Evolutionary conservation across 2,888 invertebrate genomes (phyloP).

Genomic region (Lithophane ornitopus): DNA sequence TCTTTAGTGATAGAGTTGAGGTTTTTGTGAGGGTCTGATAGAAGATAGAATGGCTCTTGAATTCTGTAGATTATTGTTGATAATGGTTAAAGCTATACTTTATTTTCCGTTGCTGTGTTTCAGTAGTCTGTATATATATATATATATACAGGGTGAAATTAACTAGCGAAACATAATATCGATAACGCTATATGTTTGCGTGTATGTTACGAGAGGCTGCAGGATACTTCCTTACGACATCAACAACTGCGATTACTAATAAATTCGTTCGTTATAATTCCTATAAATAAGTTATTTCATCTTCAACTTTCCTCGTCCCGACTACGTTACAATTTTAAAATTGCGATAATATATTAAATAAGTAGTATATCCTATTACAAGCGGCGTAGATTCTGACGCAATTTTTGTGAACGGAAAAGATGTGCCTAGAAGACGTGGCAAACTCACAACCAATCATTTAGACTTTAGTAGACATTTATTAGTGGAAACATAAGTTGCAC

Average conservation of each 20-base stretch:
- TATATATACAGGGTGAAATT: not conserved
- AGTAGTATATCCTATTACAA: not conserved
- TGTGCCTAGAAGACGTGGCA: not conserved
- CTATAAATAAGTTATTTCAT: not conserved
- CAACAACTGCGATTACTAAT: not conserved
- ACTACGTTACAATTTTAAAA: not conserved
- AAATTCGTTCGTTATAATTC: not conserved
- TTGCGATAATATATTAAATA: not conserved
- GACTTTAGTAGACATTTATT: not conserved
- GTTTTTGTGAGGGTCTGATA: not conserved
- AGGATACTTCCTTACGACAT: not conserved
- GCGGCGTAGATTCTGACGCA: not conserved
- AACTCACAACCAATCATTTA: not conserved
- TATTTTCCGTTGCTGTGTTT: not conserved
- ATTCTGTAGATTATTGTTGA: not conserved
- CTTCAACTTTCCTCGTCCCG: constrained; percentile 3
- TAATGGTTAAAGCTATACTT: constrained; percentile 1
- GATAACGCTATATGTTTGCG: not conserved
- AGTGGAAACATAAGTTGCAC: not conserved
- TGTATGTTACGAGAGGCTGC: not conserved
- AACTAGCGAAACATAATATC: not conserved
- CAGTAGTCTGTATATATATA: no score
- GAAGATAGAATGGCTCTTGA: not conserved
- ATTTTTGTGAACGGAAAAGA: not conserved
- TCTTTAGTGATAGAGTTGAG: not conserved